Base-by-base conservation (phyloP, 2,888 invertebrate genomes). In the Onthophagus sagittarius region DNA sequence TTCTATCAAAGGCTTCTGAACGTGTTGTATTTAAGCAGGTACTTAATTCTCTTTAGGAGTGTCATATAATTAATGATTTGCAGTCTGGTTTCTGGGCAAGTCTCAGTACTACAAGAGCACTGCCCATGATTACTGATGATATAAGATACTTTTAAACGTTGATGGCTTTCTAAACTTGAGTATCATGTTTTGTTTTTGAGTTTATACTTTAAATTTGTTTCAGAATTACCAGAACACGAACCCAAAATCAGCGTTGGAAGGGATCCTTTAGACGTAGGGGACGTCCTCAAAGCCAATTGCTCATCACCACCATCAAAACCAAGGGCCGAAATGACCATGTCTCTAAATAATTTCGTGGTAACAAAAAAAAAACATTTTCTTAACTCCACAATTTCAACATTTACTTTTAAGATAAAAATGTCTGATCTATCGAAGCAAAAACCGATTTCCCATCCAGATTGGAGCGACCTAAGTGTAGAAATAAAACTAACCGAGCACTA, bases 261-360 rank as follows among this genome's bases (percentile, higher is more conserved):
- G 75, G 90, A 91, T 72, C 90, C 91, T 71, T 92, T 94, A 83
- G 91, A 92, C 82, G 90, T 92, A 0, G 93, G 93, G 0, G 94
- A 94, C 83, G 86, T 88, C 39, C 86, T 95, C 75, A 87, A 88
- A 73, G 94, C 93, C 70, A 95, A 94, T 86, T 95, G 95, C 85
- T 91, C 92, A n/a, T 91, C 93, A 4, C 89, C 91, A 5, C 91
- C 92, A 4, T 92, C 94, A n/a, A 89, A 89, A 78, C 95, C 94
- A 6, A 88, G 91, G 62, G 91, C 92, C 39, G 90, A 90, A 78
- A 88, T 95, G 76, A 92, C 91, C 80, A 93, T 94, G 80, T 89
- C 89, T 79, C 89, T 95, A 77, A 94, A 95, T 84, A 93, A 93
- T 82, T 89, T 90, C 80, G 89, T 91, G 87, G 94, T 94, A 85